phyloP scores from a whole-genome alignment of 1,140 invertebrate species.

The Dinoponera quadriceps region DNA sequence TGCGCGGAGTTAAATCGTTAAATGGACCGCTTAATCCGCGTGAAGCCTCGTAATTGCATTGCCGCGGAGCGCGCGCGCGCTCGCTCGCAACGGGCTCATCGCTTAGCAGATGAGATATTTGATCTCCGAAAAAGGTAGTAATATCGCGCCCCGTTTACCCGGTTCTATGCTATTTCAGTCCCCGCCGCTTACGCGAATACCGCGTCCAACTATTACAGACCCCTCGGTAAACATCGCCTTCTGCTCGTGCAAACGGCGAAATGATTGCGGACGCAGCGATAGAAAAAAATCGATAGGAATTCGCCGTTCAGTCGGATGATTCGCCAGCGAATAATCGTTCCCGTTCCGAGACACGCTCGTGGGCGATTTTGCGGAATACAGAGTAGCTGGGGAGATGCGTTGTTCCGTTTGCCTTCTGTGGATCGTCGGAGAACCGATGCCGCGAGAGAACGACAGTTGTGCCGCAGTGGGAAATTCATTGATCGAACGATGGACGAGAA shows the following conservation, averaged over 20 bases:
- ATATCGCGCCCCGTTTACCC: not conserved
- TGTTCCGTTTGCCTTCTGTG: no score
- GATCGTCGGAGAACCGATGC: no score
- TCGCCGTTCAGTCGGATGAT: not conserved
- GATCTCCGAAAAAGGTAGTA: conserved; percentile 44
- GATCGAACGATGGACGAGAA: no score
- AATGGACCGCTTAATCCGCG: conserved; percentile 50
- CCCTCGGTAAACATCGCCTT: not conserved
- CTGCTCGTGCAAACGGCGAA: not conserved
- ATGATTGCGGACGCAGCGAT: not conserved
- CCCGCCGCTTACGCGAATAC: not conserved
- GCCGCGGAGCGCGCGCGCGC: conserved; percentile 7
- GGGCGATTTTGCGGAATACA: not conserved
- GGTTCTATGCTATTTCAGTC: not conserved
- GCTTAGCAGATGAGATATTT: conserved; percentile 36
- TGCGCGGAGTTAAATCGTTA: conserved; percentile 55
- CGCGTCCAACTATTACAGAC: not conserved
- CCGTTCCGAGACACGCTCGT: not conserved
- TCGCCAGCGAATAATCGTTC: not conserved
- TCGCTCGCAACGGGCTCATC: not conserved
- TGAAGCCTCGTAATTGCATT: conserved; percentile 48
- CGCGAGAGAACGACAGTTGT: no score
- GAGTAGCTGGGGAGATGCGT: no score
- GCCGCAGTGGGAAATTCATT: no score
- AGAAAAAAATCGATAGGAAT: conserved; percentile 25